Conservation (phyloP, 35 echinoderm and acorn worm genomes). For the Hemicentrotus pulcherrimus region DNA sequence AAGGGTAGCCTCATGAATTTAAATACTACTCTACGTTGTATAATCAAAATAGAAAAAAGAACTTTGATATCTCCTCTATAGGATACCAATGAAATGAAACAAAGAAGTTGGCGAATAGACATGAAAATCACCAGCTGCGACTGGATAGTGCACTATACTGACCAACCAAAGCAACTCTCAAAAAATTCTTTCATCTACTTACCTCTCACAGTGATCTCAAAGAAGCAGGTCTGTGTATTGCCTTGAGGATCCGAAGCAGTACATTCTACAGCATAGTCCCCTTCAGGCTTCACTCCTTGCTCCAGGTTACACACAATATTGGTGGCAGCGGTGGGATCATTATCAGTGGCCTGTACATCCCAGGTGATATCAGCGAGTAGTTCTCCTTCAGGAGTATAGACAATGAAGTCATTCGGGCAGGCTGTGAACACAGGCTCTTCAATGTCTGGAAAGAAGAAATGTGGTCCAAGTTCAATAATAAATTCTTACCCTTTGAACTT, state of each 20-base stretch:
- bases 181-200: background rate
- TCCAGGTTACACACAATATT: slow-evolving; percentile 47
- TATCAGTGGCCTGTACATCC: slow-evolving; percentile 40
- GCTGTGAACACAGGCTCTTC: slow-evolving; percentile 17
- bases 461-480: too few relatives aligned
- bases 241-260: slow-evolving; percentile 57
- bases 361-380: background rate
- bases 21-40: too few relatives aligned
- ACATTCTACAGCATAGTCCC: slow-evolving; percentile 56
- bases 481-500: too few relatives aligned
- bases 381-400: slow-evolving; percentile 29
- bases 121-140: too few relatives aligned
- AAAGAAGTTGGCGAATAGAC: too few relatives aligned
- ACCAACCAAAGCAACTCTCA: background rate
- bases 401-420: slow-evolving; percentile 42
- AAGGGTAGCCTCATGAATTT: too few relatives aligned
- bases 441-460: slow-evolving; percentile 40
- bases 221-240: slow-evolving; percentile 56
- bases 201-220: slow-evolving; percentile 67
- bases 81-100: too few relatives aligned
- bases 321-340: slow-evolving; percentile 23
- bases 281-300: slow-evolving; percentile 29
- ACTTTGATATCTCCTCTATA: too few relatives aligned
- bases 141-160: too few relatives aligned
- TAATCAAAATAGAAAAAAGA: too few relatives aligned